Evolutionary conservation across 1,140 invertebrate species (phyloP), one percentile per base, ranked within the genome.

Genomic region (Episyrphus balteatus): DNA sequence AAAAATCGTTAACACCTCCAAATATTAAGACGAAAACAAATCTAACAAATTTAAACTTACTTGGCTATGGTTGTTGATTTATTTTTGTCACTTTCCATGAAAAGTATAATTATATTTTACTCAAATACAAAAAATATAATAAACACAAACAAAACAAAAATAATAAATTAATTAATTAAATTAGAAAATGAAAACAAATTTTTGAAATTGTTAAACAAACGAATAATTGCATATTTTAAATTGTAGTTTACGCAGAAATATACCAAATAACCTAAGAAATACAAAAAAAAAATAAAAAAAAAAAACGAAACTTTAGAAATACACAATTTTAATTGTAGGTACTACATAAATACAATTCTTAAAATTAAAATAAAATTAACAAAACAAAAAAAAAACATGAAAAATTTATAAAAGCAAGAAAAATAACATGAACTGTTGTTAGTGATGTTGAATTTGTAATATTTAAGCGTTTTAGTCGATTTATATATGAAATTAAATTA

Each of bases 401-500:
- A 13, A 42, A 42, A 5, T 18, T 14, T 42, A 42, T 13, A 15
- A 17, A 42, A 42, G 12, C 13, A 21, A 21, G 13, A 18, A 18
- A 18, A 21, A 18, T 13, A 18, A 18, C 12, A 18, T 18, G 19
- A 42, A 42, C 40, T 42, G 40, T 42, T 42, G 40, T 42, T 42
- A 42, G 40, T 42, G 19, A 42, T 18, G 15, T 17, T 42, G 13
- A 42, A 18, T 42, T 42, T 21, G 40, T 42, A 42, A 42, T 42
- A 26, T 42, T 42, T 42, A 42, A 42, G 36, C 36, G 36, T 37
- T 37, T 37, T 37, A 37, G 36, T 37, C 36, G 36, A 26, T 26
- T 26, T 26, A 26, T 26, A 37, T 37, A 37, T 37, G 36, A 37
- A 37, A 37, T 37, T 37, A 14, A 37, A 37, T 37, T n/a, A 37